phyloP scores from a whole-genome alignment of 2,113 vertebrate genomes.

The Corythornis madagascariensis region DNA sequence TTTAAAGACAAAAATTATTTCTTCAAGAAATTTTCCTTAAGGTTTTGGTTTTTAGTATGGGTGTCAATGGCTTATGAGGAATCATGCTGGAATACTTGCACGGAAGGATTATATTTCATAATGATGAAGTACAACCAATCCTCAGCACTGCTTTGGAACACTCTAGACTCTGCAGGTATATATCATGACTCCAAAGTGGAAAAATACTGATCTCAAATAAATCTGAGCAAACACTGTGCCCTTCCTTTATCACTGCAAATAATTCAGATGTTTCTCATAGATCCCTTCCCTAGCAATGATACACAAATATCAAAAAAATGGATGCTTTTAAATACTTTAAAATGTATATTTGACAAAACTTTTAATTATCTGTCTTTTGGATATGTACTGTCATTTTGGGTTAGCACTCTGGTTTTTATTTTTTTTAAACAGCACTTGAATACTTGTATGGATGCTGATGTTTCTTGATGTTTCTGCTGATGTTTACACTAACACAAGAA shows the following conservation, averaged over 20 bases:
- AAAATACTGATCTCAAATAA: neutral
- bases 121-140: neutral
- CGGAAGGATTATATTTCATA: neutral
- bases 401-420: constrained; percentile 57
- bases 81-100: neutral
- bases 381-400: constrained; percentile 50
- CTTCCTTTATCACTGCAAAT: constrained; percentile 20
- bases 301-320: neutral
- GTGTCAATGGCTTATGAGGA: neutral
- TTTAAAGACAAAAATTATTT: neutral
- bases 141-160: constrained; percentile 1
- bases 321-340: constrained; percentile 36
- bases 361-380: constrained; percentile 56
- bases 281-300: neutral
- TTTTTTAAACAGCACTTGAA: constrained; percentile 71
- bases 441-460: constrained; percentile 54
- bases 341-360: constrained; percentile 50
- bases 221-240: constrained; percentile 50
- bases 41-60: neutral
- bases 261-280: neutral
- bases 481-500: constrained; percentile 67
- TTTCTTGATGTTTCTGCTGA: constrained; percentile 41
- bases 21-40: constrained; percentile 14
- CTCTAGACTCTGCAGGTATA: neutral
- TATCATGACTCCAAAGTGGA: neutral